Percentiles rank a stretch among this genome's conserved stretches.
These are phyloP conservation scores for Cynoglossus semilaevis DNA, from an alignment of 2,113 vertebrate genomes.

Conservation along the genomic window DNA sequence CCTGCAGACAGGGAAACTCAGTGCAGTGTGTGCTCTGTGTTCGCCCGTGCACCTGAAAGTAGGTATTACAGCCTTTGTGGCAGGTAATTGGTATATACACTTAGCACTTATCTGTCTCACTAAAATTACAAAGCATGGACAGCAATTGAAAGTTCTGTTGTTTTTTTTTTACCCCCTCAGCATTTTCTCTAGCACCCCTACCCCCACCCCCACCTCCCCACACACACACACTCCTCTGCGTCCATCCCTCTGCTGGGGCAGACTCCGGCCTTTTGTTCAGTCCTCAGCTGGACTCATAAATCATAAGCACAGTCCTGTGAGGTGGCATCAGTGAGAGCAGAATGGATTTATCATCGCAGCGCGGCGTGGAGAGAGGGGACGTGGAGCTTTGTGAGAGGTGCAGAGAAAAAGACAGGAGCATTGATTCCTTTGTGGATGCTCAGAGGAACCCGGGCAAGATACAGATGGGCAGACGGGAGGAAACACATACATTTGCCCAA, in stretches of 20 bases:
- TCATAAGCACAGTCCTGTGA: constrained; percentile 47
- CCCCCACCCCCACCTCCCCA: neutral
- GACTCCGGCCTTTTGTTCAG: constrained; percentile 54
- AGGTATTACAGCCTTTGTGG: constrained; percentile 22
- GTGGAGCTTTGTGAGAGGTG: constrained; percentile 24
- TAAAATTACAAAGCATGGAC: constrained; percentile 41
- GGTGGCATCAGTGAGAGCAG: constrained; percentile 52
- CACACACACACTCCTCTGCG: constrained; percentile 4
- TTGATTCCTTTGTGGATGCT: constrained; percentile 31
- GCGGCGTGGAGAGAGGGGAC: constrained; percentile 16
- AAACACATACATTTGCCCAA: neutral
- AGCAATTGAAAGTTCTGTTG: constrained; percentile 39
- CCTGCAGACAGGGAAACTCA: constrained; percentile 23
- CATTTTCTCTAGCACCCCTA: constrained; percentile 29
- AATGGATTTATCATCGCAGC: constrained; percentile 60
- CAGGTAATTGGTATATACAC: constrained; percentile 39
- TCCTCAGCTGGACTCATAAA: constrained; percentile 57
- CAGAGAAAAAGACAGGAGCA: constrained; percentile 8
- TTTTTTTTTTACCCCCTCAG: constrained; percentile 20
- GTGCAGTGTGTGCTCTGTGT: constrained; percentile 11
- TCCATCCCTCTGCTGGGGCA: constrained; percentile 26
- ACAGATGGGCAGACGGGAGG: constrained; percentile 19
- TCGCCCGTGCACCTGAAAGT: constrained; percentile 11
- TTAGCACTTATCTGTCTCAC: constrained; percentile 36
- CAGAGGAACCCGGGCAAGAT: constrained; percentile 9